These are phyloP conservation scores for Girardia tigrina DNA, from an alignment of 2,888 invertebrate species.

Conservation along the genomic window DNA sequence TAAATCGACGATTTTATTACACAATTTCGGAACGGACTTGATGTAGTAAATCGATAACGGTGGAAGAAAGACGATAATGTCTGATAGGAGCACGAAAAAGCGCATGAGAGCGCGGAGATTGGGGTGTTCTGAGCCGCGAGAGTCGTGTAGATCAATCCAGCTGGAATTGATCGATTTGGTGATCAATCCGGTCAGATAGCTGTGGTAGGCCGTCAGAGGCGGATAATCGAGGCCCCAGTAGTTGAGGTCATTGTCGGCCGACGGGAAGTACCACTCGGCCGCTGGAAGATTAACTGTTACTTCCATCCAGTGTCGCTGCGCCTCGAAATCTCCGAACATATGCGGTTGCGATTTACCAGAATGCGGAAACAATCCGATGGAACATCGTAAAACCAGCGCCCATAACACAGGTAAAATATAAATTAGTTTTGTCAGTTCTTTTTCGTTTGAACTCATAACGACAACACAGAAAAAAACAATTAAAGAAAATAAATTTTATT, in stretches of 20 bases:
- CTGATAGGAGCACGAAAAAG: slow-evolving; percentile 60
- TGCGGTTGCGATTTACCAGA: slow-evolving; percentile 63
- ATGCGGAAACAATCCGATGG: slow-evolving; percentile 36
- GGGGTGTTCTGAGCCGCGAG: slow-evolving; percentile 70
- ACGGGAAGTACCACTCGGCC: slow-evolving; percentile 51
- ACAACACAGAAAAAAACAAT: no score
- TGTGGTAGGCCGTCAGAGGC: slow-evolving; percentile 90
- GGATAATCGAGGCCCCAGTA: slow-evolving; percentile 99
- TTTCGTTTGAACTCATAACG: no score
- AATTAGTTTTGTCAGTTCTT: background rate
- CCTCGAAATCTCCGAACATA: slow-evolving; percentile 93
- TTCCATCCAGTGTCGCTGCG: slow-evolving; percentile 98
- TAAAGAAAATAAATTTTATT: no score
- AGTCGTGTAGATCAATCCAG: slow-evolving; percentile 65
- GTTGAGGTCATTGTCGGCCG: slow-evolving; percentile 63
- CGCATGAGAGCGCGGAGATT: slow-evolving; percentile 84
- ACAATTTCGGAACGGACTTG: background rate
- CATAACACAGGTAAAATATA: slow-evolving; percentile 25
- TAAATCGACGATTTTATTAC: slow-evolving; percentile 31
- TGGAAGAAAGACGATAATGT: slow-evolving; percentile 67
- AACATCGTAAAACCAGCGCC: slow-evolving; percentile 31
- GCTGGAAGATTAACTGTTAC: slow-evolving; percentile 71
- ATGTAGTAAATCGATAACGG: slow-evolving; percentile 52
- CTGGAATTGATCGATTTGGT: slow-evolving; percentile 58
- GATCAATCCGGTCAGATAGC: slow-evolving; percentile 62